These are phyloP conservation scores for Muschampia plurimacula DNA, from an alignment of 2,888 invertebrate genomes.

Conservation along the genomic window DNA sequence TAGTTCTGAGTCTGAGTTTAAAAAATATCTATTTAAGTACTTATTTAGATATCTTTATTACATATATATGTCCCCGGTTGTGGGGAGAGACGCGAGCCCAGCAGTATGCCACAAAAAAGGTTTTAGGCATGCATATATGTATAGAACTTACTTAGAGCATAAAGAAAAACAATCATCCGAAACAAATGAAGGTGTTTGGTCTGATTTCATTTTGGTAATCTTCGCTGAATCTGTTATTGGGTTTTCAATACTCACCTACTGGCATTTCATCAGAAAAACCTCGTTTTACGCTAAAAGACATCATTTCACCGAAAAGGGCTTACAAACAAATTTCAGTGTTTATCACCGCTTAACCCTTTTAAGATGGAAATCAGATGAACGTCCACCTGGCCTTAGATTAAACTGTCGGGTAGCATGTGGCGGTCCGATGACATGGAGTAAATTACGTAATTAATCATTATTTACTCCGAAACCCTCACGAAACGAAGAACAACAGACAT, in stretches of 20 bases:
- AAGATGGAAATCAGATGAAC: conserved; percentile 77
- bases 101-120: no score
- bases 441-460: conserved; percentile 83
- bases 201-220: not conserved
- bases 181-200: no score
- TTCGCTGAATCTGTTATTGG: not conserved
- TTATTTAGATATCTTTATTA: no score
- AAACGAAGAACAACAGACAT: conserved; percentile 59
- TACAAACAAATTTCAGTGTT: conserved; percentile 54
- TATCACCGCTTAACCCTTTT: conserved; percentile 71
- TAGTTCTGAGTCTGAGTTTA: no score
- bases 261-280: not conserved
- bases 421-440: conserved; percentile 76
- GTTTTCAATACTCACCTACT: not conserved
- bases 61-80: no score
- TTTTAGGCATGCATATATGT: no score
- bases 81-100: no score
- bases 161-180: no score
- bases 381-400: conserved; percentile 76
- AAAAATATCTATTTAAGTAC: no score
- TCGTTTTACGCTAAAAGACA: conserved; percentile 24
- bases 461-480: conserved; percentile 66
- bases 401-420: conserved; percentile 69
- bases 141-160: no score
- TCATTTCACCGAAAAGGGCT: conserved; percentile 40